Evolutionary conservation across 1,140 invertebrate genomes (phyloP).

Genomic region (Chymomyza costata): DNA sequence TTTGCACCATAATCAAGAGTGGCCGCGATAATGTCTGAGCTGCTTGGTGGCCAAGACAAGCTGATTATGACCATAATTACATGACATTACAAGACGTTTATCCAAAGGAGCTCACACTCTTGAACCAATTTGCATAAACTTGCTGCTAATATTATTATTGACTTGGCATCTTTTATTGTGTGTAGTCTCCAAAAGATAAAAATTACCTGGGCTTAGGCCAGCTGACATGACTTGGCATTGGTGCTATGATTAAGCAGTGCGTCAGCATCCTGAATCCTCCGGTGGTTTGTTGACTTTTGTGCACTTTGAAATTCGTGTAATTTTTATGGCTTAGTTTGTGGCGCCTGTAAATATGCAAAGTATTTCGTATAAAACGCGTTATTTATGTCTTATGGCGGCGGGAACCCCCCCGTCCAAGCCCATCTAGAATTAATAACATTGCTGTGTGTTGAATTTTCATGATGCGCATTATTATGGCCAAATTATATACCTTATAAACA

Average conservation of each 20-base stretch:
- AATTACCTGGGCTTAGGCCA: constrained; percentile 60
- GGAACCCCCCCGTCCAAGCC: constrained; percentile 15
- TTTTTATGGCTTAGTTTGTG: constrained; percentile 64
- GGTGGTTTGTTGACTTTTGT: constrained; percentile 40
- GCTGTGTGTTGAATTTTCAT: constrained; percentile 42
- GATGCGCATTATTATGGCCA: constrained; percentile 73
- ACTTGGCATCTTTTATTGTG: constrained; percentile 48
- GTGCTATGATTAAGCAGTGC: constrained; percentile 13
- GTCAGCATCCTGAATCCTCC: too few species aligned
- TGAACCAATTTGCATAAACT: neutral
- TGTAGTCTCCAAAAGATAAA: constrained; percentile 28
- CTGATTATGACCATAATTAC: constrained; percentile 69
- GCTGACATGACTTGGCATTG: constrained; percentile 57
- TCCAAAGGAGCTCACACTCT: constrained; percentile 30
- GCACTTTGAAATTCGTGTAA: constrained; percentile 33
- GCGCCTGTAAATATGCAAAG: constrained; percentile 60
- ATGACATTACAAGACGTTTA: constrained; percentile 65
- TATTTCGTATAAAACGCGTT: constrained; percentile 58
- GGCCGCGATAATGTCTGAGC: constrained; percentile 26
- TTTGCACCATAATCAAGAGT: constrained; percentile 25
- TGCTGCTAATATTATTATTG: constrained; percentile 48
- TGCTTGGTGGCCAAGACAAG: constrained; percentile 38
- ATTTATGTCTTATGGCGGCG: constrained; percentile 55
- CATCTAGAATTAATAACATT: constrained; percentile 54
- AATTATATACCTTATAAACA: constrained; percentile 72